Conservation (phyloP, 53 echinoderm and acorn worm species). For the Temnopleurus reevesii region DNA sequence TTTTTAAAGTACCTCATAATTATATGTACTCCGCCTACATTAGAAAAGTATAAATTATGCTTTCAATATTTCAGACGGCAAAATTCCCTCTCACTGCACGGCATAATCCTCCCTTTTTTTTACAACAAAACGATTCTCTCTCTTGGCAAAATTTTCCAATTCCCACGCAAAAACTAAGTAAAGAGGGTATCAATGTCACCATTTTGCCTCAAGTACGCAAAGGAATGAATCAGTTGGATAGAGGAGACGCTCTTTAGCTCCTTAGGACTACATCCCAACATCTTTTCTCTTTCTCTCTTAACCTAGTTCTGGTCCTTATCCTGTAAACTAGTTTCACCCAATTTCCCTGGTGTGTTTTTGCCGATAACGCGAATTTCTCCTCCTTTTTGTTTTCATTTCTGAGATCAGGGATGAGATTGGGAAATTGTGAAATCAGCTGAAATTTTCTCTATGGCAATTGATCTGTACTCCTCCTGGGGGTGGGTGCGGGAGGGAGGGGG, state of each 20-base stretch:
- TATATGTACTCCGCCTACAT: no score
- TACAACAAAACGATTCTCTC: no score
- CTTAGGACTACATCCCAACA: neutral
- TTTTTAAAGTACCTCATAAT: no score
- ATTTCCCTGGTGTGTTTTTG: neutral
- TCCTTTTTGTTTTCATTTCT: neutral
- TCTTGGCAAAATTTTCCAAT: neutral
- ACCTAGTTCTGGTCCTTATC: neutral
- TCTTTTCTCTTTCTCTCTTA: neutral
- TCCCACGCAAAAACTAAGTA: neutral
- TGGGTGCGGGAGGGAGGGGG: no score
- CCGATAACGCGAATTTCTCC: neutral
- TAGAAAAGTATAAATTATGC: no score
- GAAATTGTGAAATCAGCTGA: no score
- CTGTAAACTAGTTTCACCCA: neutral
- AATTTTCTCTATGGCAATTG: no score
- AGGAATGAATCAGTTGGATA: neutral
- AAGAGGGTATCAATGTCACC: neutral
- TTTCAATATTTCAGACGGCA: no score
- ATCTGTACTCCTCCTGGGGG: no score
- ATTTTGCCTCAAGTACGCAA: neutral
- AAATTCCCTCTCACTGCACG: no score
- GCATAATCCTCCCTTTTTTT: no score
- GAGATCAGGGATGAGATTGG: no score
- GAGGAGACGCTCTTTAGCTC: neutral